phyloP scores from a whole-genome alignment of 23 tunicate genomes.

The Aplidium turbinatum region DNA sequence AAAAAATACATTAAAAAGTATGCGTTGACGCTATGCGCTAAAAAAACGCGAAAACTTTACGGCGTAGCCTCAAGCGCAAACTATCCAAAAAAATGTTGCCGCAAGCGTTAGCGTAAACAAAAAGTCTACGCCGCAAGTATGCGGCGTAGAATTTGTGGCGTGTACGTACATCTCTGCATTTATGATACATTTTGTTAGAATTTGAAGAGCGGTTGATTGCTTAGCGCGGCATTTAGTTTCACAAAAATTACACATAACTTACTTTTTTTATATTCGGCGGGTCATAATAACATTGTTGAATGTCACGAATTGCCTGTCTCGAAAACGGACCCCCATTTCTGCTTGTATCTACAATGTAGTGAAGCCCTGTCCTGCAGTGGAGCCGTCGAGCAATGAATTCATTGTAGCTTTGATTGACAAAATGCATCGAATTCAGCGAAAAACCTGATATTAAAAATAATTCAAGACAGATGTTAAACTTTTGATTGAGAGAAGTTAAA shows the following conservation, averaged over 20 bases:
- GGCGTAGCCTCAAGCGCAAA: no score
- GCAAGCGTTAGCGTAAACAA: no score
- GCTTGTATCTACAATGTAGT: constrained; percentile 89
- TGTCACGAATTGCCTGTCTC: constrained; percentile 36
- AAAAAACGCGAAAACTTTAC: no score
- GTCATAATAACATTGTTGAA: constrained; percentile 58
- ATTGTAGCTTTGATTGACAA: constrained; percentile 71
- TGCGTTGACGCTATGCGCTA: no score
- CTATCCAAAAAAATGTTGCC: neutral
- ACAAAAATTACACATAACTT: neutral
- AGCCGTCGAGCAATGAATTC: constrained; percentile 67
- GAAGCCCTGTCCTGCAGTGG: constrained; percentile 81
- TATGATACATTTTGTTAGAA: neutral
- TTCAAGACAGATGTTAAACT: no score
- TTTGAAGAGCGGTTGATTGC: neutral
- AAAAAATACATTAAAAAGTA: no score
- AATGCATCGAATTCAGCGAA: constrained; percentile 80
- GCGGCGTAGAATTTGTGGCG: neutral
- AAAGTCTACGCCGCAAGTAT: no score
- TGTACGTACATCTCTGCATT: neutral
- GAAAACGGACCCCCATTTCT: constrained; percentile 84
- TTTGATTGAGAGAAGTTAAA: no score
- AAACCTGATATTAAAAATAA: constrained; percentile 72
- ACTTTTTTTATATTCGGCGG: constrained; percentile 68
- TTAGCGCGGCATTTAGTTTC: neutral